A percentile compares a stretch with the other conserved stretches of the same genome.
Evolutionary conservation across 2,797 vertebrate genomes (phyloP).

Genomic region (Thaleichthys pacificus): DNA sequence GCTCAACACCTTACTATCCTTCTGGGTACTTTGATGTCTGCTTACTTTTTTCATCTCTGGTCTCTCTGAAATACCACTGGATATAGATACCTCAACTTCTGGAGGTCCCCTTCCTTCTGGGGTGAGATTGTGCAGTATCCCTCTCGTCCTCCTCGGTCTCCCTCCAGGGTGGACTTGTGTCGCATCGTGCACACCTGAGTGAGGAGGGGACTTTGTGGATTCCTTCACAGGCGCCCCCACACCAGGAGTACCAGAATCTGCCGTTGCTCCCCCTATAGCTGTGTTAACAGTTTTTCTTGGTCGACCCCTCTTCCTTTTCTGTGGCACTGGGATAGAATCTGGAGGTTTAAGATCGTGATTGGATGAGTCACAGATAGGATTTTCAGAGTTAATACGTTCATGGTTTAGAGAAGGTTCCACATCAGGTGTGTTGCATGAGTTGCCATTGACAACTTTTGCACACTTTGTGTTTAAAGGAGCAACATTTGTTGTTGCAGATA

Average conservation of each 20-base stretch:
- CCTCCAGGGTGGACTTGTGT: constrained; percentile 15
- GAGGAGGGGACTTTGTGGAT: not conserved
- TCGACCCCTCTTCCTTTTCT: constrained; percentile 51
- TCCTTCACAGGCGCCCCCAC: not conserved
- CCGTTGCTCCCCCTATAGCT: not conserved
- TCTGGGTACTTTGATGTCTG: not conserved
- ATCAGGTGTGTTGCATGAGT: constrained; percentile 1
- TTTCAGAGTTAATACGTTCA: constrained; percentile 22
- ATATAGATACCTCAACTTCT: not conserved
- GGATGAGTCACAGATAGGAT: constrained; percentile 4
- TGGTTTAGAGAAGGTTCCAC: constrained; percentile 14
- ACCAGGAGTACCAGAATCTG: not conserved
- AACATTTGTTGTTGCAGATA: not conserved
- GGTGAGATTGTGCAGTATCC: not conserved
- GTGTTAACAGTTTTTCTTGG: constrained; percentile 34
- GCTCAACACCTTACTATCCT: not conserved
- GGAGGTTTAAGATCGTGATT: constrained; percentile 16
- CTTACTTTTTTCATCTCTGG: not conserved
- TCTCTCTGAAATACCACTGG: not conserved
- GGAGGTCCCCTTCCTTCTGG: constrained; percentile 23
- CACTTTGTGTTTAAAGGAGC: not conserved
- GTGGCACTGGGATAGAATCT: not conserved
- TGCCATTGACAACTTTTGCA: constrained; percentile 11
- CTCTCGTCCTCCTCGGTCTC: constrained; percentile 49
- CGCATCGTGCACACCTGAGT: not conserved